These are phyloP conservation scores for Temnothorax unifasciatus DNA, from an alignment of 2,888 invertebrate genomes.

Conservation along the genomic window DNA sequence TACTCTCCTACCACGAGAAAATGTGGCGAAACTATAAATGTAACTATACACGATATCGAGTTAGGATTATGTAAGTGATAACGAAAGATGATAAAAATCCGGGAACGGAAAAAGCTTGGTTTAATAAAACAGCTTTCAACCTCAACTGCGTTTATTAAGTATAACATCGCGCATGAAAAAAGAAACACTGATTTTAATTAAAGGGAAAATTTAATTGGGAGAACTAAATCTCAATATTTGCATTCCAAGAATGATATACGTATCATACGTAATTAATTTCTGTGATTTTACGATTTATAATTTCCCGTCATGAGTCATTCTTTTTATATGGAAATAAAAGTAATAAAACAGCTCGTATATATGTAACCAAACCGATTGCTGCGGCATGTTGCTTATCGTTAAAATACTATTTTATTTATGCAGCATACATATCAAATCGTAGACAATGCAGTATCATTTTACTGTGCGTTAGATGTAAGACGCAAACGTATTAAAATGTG, in stretches of 20 bases:
- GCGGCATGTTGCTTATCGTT: slow-evolving; percentile 21
- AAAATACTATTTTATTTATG: slow-evolving; percentile 31
- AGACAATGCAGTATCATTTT: slow-evolving; percentile 7
- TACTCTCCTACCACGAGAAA: not conserved
- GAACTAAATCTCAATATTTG: slow-evolving; percentile 6
- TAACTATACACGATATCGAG: not conserved
- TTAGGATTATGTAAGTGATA: not conserved
- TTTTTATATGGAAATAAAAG: not conserved
- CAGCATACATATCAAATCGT: not conserved
- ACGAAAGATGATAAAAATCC: not conserved
- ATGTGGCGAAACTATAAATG: not conserved
- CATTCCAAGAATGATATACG: slow-evolving; percentile 1
- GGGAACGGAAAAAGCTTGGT: not conserved
- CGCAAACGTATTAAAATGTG: not conserved
- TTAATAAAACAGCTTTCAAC: slow-evolving; percentile 18
- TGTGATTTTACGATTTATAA: not conserved
- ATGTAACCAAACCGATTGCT: not conserved
- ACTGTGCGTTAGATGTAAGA: not conserved
- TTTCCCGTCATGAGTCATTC: not conserved
- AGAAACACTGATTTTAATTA: not conserved
- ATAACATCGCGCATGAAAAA: slow-evolving; percentile 4
- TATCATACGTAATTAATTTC: slow-evolving; percentile 2
- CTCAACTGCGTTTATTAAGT: slow-evolving; percentile 31
- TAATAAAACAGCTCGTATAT: not conserved
- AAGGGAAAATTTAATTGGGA: not conserved